Base-by-base conservation (phyloP, 2,113 vertebrate species). In the Orycteropus afer region DNA sequence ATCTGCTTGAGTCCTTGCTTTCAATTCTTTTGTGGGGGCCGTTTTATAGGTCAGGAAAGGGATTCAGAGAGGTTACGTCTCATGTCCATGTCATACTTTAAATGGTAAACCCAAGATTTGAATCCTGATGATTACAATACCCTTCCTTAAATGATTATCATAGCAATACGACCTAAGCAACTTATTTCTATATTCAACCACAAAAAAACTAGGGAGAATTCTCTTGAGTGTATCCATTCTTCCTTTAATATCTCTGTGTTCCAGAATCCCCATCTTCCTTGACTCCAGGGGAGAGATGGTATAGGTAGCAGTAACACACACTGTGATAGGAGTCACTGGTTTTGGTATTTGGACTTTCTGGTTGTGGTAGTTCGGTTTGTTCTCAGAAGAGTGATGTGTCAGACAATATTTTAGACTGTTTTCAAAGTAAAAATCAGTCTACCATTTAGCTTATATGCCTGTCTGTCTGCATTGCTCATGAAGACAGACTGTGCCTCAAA, bases 231-330 rank as follows among this genome's bases (percentile, higher is more conserved):
- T 12, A 14, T 40, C 79, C 15, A 45, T 37, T 40, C 45, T 91
- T 63, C 18, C n/a, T 55, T 65, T 34, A 18, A 73, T 20, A 11
- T 37, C n/a, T 59, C 34, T 77, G 55, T 10, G 0, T 34, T 17
- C 37, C 23, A 53, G 47, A 67, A 84, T 55, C 17, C 40, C 23
- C 11, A 17, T 34, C 65, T 86, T 61, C 55, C 57, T 49, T 86
- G 86, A 49, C n/a, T 86, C 13, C 10, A 1, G 27, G 7, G 71
- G 2, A 14, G 59, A 42, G 47, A 49, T 47, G n/a, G 55, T 10
- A 14, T 47, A 49, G n/a, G 37, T 20, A 57, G 29, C 4, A 12
- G 2, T 27, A 42, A 22, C 7, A 14, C 6, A 5, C 0, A 0
- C 74, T 63, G n/a, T n/a, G 57, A 27, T 1, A 34, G 49, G 53